Conservation (phyloP, 2,797 vertebrate genomes). For the Taeniopygia guttata region DNA sequence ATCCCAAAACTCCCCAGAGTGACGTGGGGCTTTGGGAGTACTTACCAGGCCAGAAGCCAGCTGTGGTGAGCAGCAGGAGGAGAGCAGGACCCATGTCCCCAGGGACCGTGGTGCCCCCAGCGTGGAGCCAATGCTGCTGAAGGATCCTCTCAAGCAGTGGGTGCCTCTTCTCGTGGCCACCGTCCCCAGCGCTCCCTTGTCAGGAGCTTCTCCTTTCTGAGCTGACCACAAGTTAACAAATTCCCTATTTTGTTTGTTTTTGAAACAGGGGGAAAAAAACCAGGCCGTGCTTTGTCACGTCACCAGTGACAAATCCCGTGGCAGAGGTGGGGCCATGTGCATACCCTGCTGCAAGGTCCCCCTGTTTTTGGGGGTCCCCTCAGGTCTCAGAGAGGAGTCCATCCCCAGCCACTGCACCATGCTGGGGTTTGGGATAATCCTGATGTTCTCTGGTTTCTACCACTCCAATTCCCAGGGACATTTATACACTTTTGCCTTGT, state of each 20-base stretch:
- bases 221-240: slow-evolving; percentile 67
- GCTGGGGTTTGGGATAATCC: background rate
- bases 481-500: rapidly evolving
- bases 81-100: slow-evolving; percentile 55
- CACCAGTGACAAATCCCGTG: background rate
- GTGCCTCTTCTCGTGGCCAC: background rate
- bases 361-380: rapidly evolving
- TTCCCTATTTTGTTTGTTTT: slow-evolving; percentile 58
- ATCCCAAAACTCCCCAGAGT: background rate
- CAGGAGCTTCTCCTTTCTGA: slow-evolving; percentile 66
- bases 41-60: slow-evolving; percentile 65
- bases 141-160: background rate
- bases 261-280: background rate
- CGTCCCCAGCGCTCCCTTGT: background rate
- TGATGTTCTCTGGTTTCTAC: background rate
- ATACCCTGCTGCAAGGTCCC: background rate
- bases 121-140: background rate
- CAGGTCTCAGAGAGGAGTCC: background rate
- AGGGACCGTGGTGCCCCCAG: background rate
- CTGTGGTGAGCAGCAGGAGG: slow-evolving; percentile 47
- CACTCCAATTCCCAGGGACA: background rate
- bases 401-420: background rate
- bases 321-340: background rate
- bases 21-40: background rate
- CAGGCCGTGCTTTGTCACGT: background rate